Evolutionary conservation across 2,113 vertebrate genomes (phyloP), one percentile per base, ranked within the genome.

Genomic region (Noturus placidus): DNA sequence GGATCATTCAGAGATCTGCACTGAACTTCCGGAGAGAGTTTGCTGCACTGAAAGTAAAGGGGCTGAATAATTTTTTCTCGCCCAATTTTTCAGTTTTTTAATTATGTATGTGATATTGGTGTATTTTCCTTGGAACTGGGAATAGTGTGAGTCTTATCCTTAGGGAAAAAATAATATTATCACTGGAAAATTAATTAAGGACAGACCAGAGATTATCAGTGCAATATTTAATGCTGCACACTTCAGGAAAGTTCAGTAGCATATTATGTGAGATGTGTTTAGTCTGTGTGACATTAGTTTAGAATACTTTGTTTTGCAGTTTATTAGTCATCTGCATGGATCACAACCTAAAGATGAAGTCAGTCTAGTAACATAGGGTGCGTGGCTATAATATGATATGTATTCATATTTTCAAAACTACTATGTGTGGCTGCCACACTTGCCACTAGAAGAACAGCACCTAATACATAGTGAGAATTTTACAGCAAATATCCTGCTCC

Each of bases 301-400:
- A 84, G 5, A 54, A 33, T 35, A 25, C 52, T 57, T 69, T 84
- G 67, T 46, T 59, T 38, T 76, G 14, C 25, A 33, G 46, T 85
- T 85, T 56, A 38, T 59, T 70, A 85, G 83, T 17, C 67, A 67
- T 84, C 22, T 84, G 83, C 54, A 6, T 57, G 30, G 46, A 35
- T 84, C n/a, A 6, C 20, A 72, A 20, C 70, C 19, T 74, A 19
- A 85, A 35, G 25, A n/a, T 30, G 20, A 20, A 54, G 27, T 14
- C 25, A 0, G 20, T 72, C 56, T 13, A 84, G 52, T n/a, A 74
- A 15, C 33, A 54, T 11, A 42, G 25, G 14, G 17, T 35, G 6
- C 67, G 38, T 72, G 33, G 65, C n/a, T 69, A 69, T 69, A 65
- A 65, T 65, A 4, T n/a, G 10, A n/a, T n/a, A n/a, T n/a, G 33